A percentile compares a stretch with the other conserved stretches of the same genome.
Evolutionary conservation across 2,797 vertebrate genomes (phyloP).

Genomic region (Syngnathus acus): DNA sequence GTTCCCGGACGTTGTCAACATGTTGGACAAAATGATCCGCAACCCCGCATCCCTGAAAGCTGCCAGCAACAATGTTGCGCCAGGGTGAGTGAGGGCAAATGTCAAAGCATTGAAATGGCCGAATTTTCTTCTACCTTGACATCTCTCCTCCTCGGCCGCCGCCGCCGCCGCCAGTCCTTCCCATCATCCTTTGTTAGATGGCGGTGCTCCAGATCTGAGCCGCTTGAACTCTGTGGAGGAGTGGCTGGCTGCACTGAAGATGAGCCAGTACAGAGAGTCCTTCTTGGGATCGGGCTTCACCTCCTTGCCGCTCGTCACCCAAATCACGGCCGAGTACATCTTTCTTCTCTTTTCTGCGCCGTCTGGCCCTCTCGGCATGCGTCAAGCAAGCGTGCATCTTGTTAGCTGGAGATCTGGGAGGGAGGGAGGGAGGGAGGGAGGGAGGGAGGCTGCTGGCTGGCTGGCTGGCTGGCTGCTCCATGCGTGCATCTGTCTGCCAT

Average conservation of each 20-base stretch:
- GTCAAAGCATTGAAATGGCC: background rate
- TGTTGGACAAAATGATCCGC: conserved; percentile 94
- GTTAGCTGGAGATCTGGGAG: conserved; percentile 28
- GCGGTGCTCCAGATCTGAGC: conserved; percentile 88
- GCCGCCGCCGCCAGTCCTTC: conserved; percentile 72
- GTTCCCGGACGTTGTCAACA: conserved; percentile 90
- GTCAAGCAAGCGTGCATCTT: conserved; percentile 33
- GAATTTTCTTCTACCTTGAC: background rate
- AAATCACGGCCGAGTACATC: conserved; percentile 91
- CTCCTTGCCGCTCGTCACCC: conserved; percentile 85
- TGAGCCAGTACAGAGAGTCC: conserved; percentile 92
- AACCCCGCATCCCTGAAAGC: conserved; percentile 94
- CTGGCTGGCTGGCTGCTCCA: conserved; percentile 27
- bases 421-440: background rate
- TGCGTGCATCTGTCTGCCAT: conserved; percentile 29
- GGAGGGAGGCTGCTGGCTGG: conserved; percentile 20
- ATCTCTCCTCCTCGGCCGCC: background rate
- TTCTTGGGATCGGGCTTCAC: conserved; percentile 91
- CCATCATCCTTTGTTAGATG: conserved; percentile 85
- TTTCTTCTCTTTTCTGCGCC: conserved; percentile 13
- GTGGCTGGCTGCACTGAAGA: conserved; percentile 91
- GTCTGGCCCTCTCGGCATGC: conserved; percentile 44
- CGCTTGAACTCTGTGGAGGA: conserved; percentile 91
- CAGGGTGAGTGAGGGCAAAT: conserved; percentile 82
- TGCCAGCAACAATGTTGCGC: conserved; percentile 80